Conservation (phyloP, 2,888 invertebrate genomes). For the Megalurothrips usitatus region DNA sequence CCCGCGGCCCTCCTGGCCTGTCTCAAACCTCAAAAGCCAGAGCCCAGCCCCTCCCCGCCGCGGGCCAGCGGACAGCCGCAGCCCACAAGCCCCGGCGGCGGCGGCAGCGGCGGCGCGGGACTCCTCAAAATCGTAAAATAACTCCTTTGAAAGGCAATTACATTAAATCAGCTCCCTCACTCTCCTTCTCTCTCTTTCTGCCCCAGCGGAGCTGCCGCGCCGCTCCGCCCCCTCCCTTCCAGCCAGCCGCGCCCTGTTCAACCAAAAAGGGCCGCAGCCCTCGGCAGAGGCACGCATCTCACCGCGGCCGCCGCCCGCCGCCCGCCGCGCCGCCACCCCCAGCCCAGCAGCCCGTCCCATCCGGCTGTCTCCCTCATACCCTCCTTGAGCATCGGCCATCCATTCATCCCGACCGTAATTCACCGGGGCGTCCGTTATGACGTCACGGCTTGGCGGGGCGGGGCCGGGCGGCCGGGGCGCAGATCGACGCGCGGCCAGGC, state of each 20-base stretch:
- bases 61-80: background rate
- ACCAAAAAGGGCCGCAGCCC: too few species aligned
- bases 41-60: background rate
- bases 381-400: constrained; percentile 22
- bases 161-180: constrained; percentile 9
- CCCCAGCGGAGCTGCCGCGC: too few species aligned
- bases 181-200: too few species aligned
- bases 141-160: constrained; percentile 26
- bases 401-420: constrained; percentile 18
- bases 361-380: background rate
- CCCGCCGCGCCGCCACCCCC: too few species aligned
- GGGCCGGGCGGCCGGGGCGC: background rate
- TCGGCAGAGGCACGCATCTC: too few species aligned
- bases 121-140: constrained; percentile 26
- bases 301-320: too few species aligned
- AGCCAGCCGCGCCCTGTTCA: too few species aligned
- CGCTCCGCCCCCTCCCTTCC: too few species aligned
- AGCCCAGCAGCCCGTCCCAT: background rate
- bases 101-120: background rate
- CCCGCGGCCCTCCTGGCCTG: background rate
- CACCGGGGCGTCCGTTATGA: constrained; percentile 21
- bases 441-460: background rate
- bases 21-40: background rate
- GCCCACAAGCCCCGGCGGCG: background rate
- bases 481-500: background rate